A percentile compares a stretch with the other conserved stretches of the same genome.
Evolutionary conservation across 2,888 invertebrate genomes (phyloP).

Genomic region (Gasteruption jaculator): DNA sequence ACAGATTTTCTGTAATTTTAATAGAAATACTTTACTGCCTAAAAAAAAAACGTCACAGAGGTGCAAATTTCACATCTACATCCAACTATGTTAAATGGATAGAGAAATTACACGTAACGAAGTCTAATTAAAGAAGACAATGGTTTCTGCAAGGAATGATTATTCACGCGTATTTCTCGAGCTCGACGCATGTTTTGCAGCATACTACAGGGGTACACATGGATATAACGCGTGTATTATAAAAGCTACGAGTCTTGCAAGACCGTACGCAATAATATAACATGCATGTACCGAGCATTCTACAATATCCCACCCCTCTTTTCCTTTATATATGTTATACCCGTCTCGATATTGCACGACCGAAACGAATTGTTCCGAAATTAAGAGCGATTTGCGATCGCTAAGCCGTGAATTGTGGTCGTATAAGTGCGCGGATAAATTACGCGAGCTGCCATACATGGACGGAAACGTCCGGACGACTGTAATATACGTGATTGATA

Average conservation of each 20-base stretch:
- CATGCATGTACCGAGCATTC: no score
- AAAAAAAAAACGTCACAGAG: constrained; percentile 3
- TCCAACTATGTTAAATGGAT: constrained; percentile 23
- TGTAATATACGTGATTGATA: constrained; percentile 29
- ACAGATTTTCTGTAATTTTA: no score
- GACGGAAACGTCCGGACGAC: constrained; percentile 30
- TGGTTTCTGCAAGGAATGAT: constrained; percentile 27
- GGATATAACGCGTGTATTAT: no score
- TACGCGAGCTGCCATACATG: constrained; percentile 14
- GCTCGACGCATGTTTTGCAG: constrained; percentile 16
- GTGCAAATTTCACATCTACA: constrained; percentile 18
- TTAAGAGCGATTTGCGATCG: constrained; percentile 32
- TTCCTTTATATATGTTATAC: background rate
- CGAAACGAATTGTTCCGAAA: constrained; percentile 29
- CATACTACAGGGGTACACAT: no score
- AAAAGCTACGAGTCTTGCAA: no score
- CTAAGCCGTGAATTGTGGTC: constrained; percentile 19
- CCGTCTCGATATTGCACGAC: constrained; percentile 19
- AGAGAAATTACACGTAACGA: constrained; percentile 32
- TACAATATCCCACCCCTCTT: no score
- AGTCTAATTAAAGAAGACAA: constrained; percentile 35
- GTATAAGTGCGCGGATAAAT: constrained; percentile 32
- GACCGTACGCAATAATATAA: no score
- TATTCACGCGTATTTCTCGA: constrained; percentile 27
- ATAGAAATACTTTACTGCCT: no score